Evolutionary conservation across 2,113 vertebrate genomes (phyloP), one percentile per base, ranked within the genome.

Genomic region (Colius striatus): DNA sequence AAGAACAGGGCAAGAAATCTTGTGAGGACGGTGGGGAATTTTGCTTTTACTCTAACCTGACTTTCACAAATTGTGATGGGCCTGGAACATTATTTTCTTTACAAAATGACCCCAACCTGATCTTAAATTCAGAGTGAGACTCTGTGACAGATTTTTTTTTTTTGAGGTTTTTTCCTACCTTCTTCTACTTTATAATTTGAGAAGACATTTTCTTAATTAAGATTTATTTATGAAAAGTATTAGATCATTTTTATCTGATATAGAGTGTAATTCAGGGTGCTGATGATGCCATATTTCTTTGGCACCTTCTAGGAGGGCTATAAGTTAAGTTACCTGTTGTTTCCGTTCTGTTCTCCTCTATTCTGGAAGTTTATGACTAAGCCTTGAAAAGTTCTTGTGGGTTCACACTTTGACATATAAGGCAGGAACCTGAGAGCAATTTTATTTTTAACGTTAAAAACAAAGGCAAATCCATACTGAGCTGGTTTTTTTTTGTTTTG

Each of bases 1-100:
- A 97, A 97, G 97, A 97, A 87, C 97, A 82, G 76, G 26, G 75
- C 92, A 70, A 95, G 97, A 97, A 98, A 98, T 98, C 97, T 97
- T 96, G 81, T 9, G 70, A 89, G 84, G 92, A 90, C 96, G 3
- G 58, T 95, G 94, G 97, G 97, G 97, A 97, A 95, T 89, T 72
- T 95, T 93, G 80, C 90, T 94, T 93, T 65, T 78, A 74, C 94
- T 96, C 57, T 60, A 97, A 96, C 91, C 76, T 86, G 95, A 96
- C 92, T 82, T 93, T 96, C 93, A 93, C 85, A 92, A 94, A 96
- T 68, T 89, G 93, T 87, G 34, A 38, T 79, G 45, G 95, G 68
- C 61, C 29, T 76, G 41, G 75, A 57, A 83, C 91, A 89, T 93
- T 96, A 94, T 95, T 97, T 97, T 92, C 77, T 93, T 94, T 96